These are phyloP conservation scores for Notothenia coriiceps DNA, from an alignment of 2,113 vertebrate species.

Conservation along the genomic window DNA sequence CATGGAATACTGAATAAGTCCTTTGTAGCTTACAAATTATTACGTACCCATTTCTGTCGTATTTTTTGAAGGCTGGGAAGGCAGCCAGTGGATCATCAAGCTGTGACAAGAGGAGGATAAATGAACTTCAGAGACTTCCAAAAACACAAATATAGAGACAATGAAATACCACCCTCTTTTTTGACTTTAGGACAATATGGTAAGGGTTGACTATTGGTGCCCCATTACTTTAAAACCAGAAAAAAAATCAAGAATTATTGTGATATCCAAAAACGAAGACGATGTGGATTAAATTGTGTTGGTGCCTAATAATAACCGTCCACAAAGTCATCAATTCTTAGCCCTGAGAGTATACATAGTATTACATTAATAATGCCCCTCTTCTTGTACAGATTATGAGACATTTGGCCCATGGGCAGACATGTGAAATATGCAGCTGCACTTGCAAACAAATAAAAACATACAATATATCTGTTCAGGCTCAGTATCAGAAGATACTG, in stretches of 20 bases:
- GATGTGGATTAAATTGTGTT: background rate
- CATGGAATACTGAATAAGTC: slow-evolving; percentile 12
- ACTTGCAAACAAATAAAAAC: background rate
- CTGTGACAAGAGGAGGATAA: slow-evolving; percentile 73
- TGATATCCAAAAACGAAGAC: background rate
- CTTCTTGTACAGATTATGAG: background rate
- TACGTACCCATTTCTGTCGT: slow-evolving; percentile 93
- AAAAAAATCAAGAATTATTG: too few relatives aligned
- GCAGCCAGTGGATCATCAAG: slow-evolving; percentile 91
- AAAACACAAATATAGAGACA: background rate
- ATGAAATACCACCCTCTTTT: too few relatives aligned
- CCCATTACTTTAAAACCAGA: too few relatives aligned
- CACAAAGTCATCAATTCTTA: background rate
- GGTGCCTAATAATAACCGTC: slow-evolving; percentile 3
- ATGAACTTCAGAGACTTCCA: slow-evolving; percentile 19
- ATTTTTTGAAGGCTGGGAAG: slow-evolving; percentile 96
- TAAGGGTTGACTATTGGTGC: too few relatives aligned
- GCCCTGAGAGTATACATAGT: background rate
- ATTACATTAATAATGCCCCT: background rate
- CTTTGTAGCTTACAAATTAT: slow-evolving; percentile 23
- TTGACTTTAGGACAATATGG: too few relatives aligned
- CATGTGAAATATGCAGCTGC: background rate
- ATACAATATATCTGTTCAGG: background rate
- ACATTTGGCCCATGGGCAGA: background rate
- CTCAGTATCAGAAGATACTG: background rate